Percentiles rank a stretch among this genome's conserved stretches.
Evolutionary conservation across 2,888 invertebrate genomes (phyloP).

Genomic region (Drosophila koepferae): DNA sequence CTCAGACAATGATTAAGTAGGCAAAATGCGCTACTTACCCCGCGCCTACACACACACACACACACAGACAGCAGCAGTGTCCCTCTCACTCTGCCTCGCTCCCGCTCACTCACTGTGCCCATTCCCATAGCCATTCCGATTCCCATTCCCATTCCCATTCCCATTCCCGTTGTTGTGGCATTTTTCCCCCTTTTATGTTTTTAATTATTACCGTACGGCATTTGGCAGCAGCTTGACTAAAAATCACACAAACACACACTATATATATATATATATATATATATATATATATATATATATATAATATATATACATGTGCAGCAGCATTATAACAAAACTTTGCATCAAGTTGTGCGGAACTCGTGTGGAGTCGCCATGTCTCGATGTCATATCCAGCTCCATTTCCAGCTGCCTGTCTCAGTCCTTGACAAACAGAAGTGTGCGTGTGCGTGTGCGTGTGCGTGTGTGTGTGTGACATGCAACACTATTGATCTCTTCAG

Average conservation of each 20-base stretch:
- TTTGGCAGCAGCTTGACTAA: conserved; percentile 64
- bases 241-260: conserved; percentile 26
- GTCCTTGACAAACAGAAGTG: conserved; percentile 29
- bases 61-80: conserved; percentile 3
- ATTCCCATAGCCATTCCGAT: conserved; percentile 45
- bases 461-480: neutral
- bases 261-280: neutral
- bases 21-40: conserved; percentile 67
- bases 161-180: conserved; percentile 62
- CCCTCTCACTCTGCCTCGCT: neutral
- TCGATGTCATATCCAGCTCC: conserved; percentile 34
- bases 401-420: conserved; percentile 35
- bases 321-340: conserved; percentile 20
- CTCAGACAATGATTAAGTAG: conserved; percentile 79
- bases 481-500: conserved; percentile 23
- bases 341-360: conserved; percentile 49
- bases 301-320: neutral
- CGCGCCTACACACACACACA: conserved; percentile 29
- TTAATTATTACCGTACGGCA: conserved; percentile 77
- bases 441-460: neutral
- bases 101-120: conserved; percentile 22
- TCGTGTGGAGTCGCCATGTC: conserved; percentile 42
- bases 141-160: conserved; percentile 34
- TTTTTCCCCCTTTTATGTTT: conserved; percentile 72
- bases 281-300: neutral